Percentiles rank a stretch among this genome's conserved stretches.
Evolutionary conservation across 2,888 invertebrate genomes (phyloP).

Genomic region (Volucella inanis): DNA sequence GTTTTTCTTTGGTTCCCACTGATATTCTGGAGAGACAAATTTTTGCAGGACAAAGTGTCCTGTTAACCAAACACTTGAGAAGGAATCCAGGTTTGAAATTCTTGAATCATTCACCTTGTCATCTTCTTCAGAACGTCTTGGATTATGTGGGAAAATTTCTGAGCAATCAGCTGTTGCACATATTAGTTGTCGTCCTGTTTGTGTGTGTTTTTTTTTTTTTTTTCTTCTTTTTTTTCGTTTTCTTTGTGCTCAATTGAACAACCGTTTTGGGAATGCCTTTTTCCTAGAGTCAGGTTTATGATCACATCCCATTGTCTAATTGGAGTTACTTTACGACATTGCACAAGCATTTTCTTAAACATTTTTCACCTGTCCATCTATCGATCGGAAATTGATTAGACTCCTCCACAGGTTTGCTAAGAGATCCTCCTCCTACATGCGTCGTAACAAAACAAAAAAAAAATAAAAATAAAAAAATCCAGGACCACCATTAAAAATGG

Average conservation of each 20-base stretch:
- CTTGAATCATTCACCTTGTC: slow-evolving; percentile 3
- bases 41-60: slow-evolving; percentile 69
- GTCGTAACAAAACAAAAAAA: background rate
- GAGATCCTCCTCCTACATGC: slow-evolving; percentile 37
- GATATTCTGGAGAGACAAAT: slow-evolving; percentile 21
- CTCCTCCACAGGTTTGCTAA: background rate
- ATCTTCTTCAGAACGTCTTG: slow-evolving; percentile 42
- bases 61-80: slow-evolving; percentile 72
- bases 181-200: slow-evolving; percentile 6
- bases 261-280: slow-evolving; percentile 34
- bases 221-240: too few species aligned
- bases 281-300: slow-evolving; percentile 57
- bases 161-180: slow-evolving; percentile 72
- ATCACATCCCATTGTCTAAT: slow-evolving; percentile 45
- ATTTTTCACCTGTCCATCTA: slow-evolving; percentile 54
- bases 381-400: background rate
- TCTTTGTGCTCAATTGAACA: slow-evolving; percentile 35
- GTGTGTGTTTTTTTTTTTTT: slow-evolving; percentile 36
- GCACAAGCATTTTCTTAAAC: slow-evolving; percentile 49
- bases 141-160: slow-evolving; percentile 68
- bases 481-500: slow-evolving; percentile 43
- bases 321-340: slow-evolving; percentile 36
- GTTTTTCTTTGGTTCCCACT: slow-evolving; percentile 66
- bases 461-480: slow-evolving; percentile 20
- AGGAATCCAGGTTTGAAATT: slow-evolving; percentile 37